These are phyloP conservation scores for Dryobota labecula DNA, from an alignment of 2,888 invertebrate species.

Conservation along the genomic window DNA sequence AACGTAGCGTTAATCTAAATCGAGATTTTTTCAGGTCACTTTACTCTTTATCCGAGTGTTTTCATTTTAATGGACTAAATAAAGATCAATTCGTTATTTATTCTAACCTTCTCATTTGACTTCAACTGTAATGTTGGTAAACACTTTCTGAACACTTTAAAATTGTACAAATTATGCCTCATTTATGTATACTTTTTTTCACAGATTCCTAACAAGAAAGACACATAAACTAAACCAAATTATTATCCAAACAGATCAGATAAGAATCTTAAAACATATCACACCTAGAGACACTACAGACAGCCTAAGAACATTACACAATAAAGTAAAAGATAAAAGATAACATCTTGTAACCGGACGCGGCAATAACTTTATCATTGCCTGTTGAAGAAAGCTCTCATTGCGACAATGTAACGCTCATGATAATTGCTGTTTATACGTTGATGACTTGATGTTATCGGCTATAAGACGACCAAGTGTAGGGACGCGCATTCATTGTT, in stretches of 20 bases:
- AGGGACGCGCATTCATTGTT: slow-evolving; percentile 2
- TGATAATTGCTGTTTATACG: slow-evolving; percentile 46
- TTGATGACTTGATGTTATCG: slow-evolving; percentile 38
- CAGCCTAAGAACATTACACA: slow-evolving; percentile 22
- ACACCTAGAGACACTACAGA: slow-evolving; percentile 19
- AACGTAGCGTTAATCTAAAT: not conserved
- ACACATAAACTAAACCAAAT: slow-evolving; percentile 1
- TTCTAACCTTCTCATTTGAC: not conserved
- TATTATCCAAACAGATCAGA: slow-evolving; percentile 22
- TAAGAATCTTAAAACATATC: slow-evolving; percentile 33
- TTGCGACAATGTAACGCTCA: slow-evolving; percentile 55
- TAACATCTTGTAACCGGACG: slow-evolving; percentile 30
- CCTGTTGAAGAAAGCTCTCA: slow-evolving; percentile 33
- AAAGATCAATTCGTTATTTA: not conserved
- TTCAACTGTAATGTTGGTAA: not conserved
- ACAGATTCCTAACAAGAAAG: not conserved
- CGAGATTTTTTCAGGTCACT: not conserved
- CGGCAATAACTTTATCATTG: slow-evolving; percentile 47
- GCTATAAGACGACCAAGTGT: not conserved
- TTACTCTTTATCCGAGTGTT: not conserved
- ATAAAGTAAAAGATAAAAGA: slow-evolving; percentile 41
- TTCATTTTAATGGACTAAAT: not conserved
- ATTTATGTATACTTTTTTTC: slow-evolving; percentile 1
- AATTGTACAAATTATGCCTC: not conserved
- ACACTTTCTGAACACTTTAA: not conserved